phyloP scores from a whole-genome alignment of 1,140 invertebrate species.

The Drosophila sp. region DNA sequence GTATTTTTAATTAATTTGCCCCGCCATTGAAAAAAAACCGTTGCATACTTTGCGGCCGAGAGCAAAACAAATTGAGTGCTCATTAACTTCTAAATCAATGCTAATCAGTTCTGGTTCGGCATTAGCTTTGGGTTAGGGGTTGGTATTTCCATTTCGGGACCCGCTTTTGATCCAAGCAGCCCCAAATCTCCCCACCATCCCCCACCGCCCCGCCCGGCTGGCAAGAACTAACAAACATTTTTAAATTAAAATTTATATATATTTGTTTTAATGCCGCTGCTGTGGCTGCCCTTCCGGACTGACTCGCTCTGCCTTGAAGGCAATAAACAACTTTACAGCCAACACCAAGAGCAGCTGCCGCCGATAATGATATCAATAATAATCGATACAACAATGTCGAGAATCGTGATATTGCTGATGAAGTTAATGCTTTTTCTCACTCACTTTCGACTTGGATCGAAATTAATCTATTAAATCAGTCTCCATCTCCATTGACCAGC shows the following conservation, averaged over 20 bases:
- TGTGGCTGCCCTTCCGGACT: background rate
- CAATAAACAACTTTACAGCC: constrained; percentile 8
- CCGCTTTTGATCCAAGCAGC: background rate
- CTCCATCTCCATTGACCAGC: background rate
- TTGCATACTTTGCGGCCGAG: constrained; percentile 64
- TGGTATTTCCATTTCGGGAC: constrained; percentile 5
- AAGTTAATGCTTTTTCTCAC: background rate
- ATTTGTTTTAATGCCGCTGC: background rate
- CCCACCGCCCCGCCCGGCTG: background rate
- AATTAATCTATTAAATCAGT: constrained; percentile 9
- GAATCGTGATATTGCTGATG: constrained; percentile 3
- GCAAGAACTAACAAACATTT: background rate
- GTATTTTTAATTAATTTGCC: constrained; percentile 78
- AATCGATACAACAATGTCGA: background rate
- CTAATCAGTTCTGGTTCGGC: constrained; percentile 53
- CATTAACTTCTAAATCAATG: constrained; percentile 74
- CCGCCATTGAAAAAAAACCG: constrained; percentile 30
- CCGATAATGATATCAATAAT: constrained; percentile 8
- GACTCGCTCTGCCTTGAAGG: constrained; percentile 2
- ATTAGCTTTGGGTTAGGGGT: constrained; percentile 25
- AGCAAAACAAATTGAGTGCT: constrained; percentile 61
- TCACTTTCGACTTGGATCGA: background rate
- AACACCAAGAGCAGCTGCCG: background rate
- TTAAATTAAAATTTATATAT: constrained; percentile 12
- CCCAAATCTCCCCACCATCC: background rate